Evolutionary conservation across 2,888 invertebrate genomes (phyloP).

Genomic region (Boloria selene): DNA sequence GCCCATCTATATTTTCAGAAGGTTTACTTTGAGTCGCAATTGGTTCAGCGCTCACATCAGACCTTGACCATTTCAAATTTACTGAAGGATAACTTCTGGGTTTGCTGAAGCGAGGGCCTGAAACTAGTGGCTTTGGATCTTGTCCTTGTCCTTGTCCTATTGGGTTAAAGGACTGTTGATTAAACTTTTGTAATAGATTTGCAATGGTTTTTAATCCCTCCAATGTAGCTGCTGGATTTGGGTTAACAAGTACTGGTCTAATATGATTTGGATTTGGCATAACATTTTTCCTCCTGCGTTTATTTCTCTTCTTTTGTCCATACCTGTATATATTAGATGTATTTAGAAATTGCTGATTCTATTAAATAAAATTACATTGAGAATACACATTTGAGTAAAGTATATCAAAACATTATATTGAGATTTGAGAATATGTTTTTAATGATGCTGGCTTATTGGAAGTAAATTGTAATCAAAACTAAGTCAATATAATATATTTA

Average conservation of each 20-base stretch:
- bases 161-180: conserved; percentile 17
- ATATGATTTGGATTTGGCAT: neutral
- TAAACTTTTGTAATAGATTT: conserved; percentile 18
- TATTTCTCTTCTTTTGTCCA: conserved; percentile 8
- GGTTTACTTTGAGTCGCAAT: neutral
- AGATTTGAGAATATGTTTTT: too few species aligned
- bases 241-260: neutral
- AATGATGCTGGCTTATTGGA: too few species aligned
- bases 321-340: neutral
- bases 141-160: neutral
- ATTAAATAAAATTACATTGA: too few species aligned
- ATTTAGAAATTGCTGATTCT: neutral
- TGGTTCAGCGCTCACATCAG: neutral
- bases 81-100: neutral
- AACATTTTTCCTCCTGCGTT: conserved; percentile 12
- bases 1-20: neutral
- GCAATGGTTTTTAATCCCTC: conserved; percentile 24
- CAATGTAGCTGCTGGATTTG: conserved; percentile 11
- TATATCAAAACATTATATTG: too few species aligned
- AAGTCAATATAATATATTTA: too few species aligned
- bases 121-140: conserved; percentile 24
- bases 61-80: neutral
- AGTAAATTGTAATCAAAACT: too few species aligned
- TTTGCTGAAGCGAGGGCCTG: conserved; percentile 16
- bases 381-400: too few species aligned